A percentile compares a stretch with the other conserved stretches of the same genome.
Evolutionary conservation across 2,888 invertebrate genomes (phyloP).

Genomic region (Campoplex nolae): DNA sequence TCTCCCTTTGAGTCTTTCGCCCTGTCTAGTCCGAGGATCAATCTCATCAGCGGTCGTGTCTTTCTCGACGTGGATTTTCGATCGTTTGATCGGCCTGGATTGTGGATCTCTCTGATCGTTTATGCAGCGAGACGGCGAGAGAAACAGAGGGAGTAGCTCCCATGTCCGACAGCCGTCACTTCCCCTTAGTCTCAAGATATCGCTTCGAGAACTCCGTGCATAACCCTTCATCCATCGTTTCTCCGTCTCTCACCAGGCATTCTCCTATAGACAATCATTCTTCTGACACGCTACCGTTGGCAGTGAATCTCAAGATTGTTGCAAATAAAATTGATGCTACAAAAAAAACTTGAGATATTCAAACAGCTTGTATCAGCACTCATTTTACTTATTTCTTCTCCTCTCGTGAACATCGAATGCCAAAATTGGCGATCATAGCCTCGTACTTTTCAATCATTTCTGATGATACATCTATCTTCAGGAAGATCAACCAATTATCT

Average conservation of each 20-base stretch:
- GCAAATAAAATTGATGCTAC: background rate
- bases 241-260: slow-evolving; percentile 29
- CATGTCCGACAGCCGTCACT: slow-evolving; percentile 71
- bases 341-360: background rate
- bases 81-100: slow-evolving; percentile 74
- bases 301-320: slow-evolving; percentile 17
- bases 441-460: no score
- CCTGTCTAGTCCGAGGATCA: slow-evolving; percentile 71
- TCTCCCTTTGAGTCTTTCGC: slow-evolving; percentile 9
- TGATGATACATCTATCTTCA: no score
- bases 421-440: background rate
- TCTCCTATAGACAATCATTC: slow-evolving; percentile 23
- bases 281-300: slow-evolving; percentile 39
- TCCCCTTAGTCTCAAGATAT: slow-evolving; percentile 64
- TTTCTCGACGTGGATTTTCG: slow-evolving; percentile 75
- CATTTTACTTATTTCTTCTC: background rate
- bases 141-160: slow-evolving; percentile 65
- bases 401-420: background rate
- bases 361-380: slow-evolving; percentile 1
- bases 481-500: background rate
- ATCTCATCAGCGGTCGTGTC: slow-evolving; percentile 79
- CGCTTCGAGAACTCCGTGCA: slow-evolving; percentile 65
- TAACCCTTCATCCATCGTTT: slow-evolving; percentile 17
- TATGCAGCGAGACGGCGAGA: slow-evolving; percentile 45
- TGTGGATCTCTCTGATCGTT: slow-evolving; percentile 40